A percentile compares a stretch with the other conserved stretches of the same genome.
phyloP scores from a whole-genome alignment of 35 echinoderm and acorn worm species.

The Acanthaster planci region DNA sequence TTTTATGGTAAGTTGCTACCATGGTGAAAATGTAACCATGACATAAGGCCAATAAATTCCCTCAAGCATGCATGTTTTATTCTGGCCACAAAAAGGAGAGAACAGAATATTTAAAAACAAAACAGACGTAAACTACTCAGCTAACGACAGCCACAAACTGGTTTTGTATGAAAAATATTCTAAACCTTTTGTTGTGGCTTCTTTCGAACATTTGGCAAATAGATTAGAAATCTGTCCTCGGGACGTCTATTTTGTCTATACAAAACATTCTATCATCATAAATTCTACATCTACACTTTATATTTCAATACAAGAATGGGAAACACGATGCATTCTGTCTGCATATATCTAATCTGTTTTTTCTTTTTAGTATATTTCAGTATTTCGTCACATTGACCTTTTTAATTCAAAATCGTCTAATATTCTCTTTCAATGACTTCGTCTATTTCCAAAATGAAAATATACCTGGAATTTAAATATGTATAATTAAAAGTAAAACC shows the following conservation, averaged over 20 bases:
- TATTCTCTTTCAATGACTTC: too few relatives aligned
- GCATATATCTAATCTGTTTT: not conserved
- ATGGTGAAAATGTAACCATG: slow-evolving; percentile 8
- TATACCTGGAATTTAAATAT: too few relatives aligned
- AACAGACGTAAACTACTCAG: not conserved
- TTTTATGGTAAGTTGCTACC: not conserved
- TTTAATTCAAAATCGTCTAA: too few relatives aligned
- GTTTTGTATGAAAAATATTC: slow-evolving; percentile 1
- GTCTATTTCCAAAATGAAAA: too few relatives aligned
- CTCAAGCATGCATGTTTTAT: slow-evolving; percentile 1
- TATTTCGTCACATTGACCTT: too few relatives aligned
- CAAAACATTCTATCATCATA: slow-evolving; percentile 24
- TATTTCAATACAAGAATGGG: slow-evolving; percentile 23
- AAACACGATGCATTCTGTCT: slow-evolving; percentile 14
- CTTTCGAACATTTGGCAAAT: slow-evolving; percentile 18
- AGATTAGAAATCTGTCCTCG: not conserved
- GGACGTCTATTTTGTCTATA: slow-evolving; percentile 15
- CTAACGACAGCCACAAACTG: not conserved
- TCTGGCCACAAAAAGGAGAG: not conserved
- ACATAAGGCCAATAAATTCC: not conserved
- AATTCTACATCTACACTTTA: slow-evolving; percentile 6
- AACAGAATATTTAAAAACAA: not conserved
- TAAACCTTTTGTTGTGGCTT: not conserved
- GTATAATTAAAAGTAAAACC: too few relatives aligned
- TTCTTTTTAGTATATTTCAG: slow-evolving; percentile 25